Base-by-base conservation (phyloP, 2,888 invertebrate species). In the Caenorhabditis drosophilae region DNA sequence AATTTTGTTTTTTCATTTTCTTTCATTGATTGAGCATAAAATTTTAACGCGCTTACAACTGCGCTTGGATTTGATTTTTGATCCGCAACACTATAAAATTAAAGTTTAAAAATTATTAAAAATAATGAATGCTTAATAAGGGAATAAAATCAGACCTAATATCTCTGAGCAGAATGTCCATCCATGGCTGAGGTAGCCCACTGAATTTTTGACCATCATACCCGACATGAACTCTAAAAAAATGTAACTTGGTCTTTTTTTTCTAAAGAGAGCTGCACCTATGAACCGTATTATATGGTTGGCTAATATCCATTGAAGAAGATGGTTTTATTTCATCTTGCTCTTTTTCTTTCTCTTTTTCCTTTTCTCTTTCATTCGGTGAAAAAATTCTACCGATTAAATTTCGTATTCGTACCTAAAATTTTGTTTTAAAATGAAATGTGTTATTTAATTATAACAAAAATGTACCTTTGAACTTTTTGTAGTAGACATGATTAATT, bases 61-160 rank as follows among this genome's bases (percentile, higher is more conserved):
- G 78, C 76, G 79, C 90, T 89, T 2, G 94, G 94, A 86, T 95
- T 92, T 79, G 92, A 89, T 84, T 90, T 89, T 85, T 93, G 92
- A 51, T 81, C 81, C 31, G 76, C 77, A 34, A 79, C 68, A 49
- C 79, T 81, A 54, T 66, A 78, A 68, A n/a, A 9, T 31, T 31
- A n/a, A n/a, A n/a, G n/a, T n/a, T n/a, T n/a, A n/a, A n/a, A n/a
- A n/a, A n/a, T n/a, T n/a, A n/a, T n/a, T n/a, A n/a, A n/a, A n/a
- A n/a, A n/a, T n/a, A n/a, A n/a, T n/a, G n/a, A n/a, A n/a, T n/a
- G n/a, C n/a, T n/a, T n/a, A n/a, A 23, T 16, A 22, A 36, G 12
- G 16, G n/a, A 36, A n/a, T n/a, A n/a, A n/a, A 27, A 15, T 15
- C 7, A 20, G 50, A 79, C 79, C 77, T 78, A n/a, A 81, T 77